phyloP scores from a whole-genome alignment of 2,797 vertebrate genomes.

The Hafferia zeledoni region DNA sequence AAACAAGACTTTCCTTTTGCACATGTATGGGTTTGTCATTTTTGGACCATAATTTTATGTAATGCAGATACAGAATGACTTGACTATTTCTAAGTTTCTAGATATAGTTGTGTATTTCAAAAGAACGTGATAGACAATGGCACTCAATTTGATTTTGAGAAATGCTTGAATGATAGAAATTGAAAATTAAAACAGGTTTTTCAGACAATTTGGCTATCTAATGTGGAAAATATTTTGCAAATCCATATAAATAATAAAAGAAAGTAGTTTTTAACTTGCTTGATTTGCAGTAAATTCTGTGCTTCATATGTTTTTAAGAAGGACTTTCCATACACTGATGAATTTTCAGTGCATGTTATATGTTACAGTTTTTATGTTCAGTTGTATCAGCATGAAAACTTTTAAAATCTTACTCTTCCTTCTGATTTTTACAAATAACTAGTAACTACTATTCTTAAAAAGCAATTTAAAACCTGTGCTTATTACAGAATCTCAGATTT shows the following conservation, averaged over 20 bases:
- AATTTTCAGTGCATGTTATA: neutral
- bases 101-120: neutral
- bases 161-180: neutral
- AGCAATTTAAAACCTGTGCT: neutral
- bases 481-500: neutral
- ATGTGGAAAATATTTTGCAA: neutral
- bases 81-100: neutral
- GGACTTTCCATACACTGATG: neutral
- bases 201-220: neutral
- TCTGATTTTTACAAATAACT: neutral
- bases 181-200: neutral
- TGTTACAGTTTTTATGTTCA: neutral
- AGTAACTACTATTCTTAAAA: neutral
- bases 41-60: neutral
- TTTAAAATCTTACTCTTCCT: neutral
- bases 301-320: neutral
- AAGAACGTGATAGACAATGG: rapidly evolving
- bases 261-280: neutral
- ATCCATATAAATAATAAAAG: neutral
- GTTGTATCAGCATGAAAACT: neutral
- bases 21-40: neutral
- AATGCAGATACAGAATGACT: neutral
- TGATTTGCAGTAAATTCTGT: neutral
- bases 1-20: neutral
- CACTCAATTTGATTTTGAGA: neutral